These are phyloP conservation scores for Poecilobothrus nobilitatus DNA, from an alignment of 2,888 invertebrate species.

Conservation along the genomic window DNA sequence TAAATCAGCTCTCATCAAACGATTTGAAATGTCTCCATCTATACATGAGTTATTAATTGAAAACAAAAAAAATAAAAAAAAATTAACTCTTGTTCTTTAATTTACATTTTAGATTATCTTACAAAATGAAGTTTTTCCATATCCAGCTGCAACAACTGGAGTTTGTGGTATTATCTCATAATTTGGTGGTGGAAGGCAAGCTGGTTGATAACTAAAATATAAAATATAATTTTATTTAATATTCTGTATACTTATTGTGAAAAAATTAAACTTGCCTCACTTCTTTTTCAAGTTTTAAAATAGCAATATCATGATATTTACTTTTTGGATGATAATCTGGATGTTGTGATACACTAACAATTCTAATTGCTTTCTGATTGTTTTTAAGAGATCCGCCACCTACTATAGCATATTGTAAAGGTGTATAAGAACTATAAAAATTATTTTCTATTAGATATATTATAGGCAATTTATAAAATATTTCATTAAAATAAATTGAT, in stretches of 20 bases:
- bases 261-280: slow-evolving; percentile 20
- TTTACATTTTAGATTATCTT: neutral
- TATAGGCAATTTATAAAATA: slow-evolving; percentile 10
- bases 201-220: slow-evolving; percentile 33
- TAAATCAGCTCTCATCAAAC: slow-evolving; percentile 40
- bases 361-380: neutral
- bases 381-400: neutral
- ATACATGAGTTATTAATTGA: neutral
- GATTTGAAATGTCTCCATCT: slow-evolving; percentile 35
- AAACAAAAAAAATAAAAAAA: too few relatives aligned
- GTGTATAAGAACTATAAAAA: neutral
- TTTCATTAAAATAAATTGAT: neutral
- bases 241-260: too few relatives aligned
- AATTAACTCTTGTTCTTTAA: neutral
- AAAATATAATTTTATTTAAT: neutral
- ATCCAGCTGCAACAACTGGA: slow-evolving; percentile 37
- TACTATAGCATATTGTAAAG: neutral
- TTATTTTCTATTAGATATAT: neutral
- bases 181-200: slow-evolving; percentile 29
- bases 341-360: slow-evolving; percentile 18
- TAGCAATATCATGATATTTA: slow-evolving; percentile 15
- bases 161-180: slow-evolving; percentile 17
- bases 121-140: slow-evolving; percentile 38
- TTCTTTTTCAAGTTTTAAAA: slow-evolving; percentile 20
- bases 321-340: slow-evolving; percentile 12